Evolutionary conservation across 2,113 vertebrate genomes (phyloP).

Genomic region (Anoura caudifer): DNA sequence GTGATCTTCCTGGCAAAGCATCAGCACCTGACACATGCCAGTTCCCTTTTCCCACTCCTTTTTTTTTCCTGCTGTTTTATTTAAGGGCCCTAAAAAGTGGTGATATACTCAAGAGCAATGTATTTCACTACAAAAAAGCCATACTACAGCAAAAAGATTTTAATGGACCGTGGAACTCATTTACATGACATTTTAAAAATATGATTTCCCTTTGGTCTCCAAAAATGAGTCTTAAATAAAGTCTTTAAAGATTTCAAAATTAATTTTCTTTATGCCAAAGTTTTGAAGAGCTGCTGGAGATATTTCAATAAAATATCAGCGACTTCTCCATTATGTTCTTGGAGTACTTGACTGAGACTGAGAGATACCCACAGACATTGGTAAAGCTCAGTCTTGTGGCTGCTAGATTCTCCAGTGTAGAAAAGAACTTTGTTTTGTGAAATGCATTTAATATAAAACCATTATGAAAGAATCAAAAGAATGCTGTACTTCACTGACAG

Average conservation of each 20-base stretch:
- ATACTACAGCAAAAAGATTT: constrained; percentile 13
- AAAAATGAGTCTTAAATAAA: constrained; percentile 58
- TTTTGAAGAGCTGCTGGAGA: constrained; percentile 49
- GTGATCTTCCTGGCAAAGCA: not conserved
- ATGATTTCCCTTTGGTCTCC: constrained; percentile 43
- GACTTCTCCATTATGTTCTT: constrained; percentile 25
- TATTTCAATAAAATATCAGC: constrained; percentile 31
- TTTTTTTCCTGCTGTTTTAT: constrained; percentile 11
- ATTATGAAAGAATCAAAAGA: constrained; percentile 43
- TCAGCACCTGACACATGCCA: not conserved
- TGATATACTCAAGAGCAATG: constrained; percentile 40
- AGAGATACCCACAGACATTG: constrained; percentile 38
- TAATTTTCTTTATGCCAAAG: constrained; percentile 49
- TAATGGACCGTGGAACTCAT: constrained; percentile 53
- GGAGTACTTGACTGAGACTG: not conserved
- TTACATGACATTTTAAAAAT: constrained; percentile 45
- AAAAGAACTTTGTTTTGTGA: constrained; percentile 46
- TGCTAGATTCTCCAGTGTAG: constrained; percentile 38
- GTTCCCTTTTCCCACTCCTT: not conserved
- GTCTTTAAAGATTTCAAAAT: constrained; percentile 55
- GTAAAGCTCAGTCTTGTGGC: not conserved
- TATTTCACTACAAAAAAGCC: constrained; percentile 37
- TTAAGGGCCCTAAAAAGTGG: not conserved
- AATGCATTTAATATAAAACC: constrained; percentile 34
- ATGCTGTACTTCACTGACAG: constrained; percentile 16